Conservation (phyloP, 2,113 vertebrate species). For the Etheostoma cragini region DNA sequence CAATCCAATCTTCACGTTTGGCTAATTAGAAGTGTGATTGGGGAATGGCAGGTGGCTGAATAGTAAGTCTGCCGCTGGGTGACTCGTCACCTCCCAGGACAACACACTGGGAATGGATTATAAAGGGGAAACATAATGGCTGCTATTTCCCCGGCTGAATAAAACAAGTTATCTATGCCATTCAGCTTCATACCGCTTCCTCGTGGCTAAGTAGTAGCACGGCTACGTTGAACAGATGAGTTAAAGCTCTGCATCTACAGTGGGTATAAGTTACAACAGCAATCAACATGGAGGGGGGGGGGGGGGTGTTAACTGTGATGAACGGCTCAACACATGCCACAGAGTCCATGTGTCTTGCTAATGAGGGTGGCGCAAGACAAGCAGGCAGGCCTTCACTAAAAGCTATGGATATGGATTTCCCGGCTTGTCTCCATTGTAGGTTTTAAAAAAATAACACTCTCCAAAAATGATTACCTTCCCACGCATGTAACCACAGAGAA, state of each 20-base stretch:
- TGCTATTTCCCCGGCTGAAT: slow-evolving; percentile 20
- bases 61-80: slow-evolving; percentile 14
- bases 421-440: slow-evolving; percentile 33
- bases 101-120: slow-evolving; percentile 43
- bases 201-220: not conserved
- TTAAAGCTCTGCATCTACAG: slow-evolving; percentile 34
- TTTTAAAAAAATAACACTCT: slow-evolving; percentile 25
- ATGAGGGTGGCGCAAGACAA: slow-evolving; percentile 57
- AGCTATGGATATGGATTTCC: slow-evolving; percentile 55
- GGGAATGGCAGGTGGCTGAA: slow-evolving; percentile 51
- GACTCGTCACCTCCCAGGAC: slow-evolving; percentile 24
- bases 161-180: slow-evolving; percentile 13
- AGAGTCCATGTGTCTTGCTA: slow-evolving; percentile 61
- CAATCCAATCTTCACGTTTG: slow-evolving; percentile 53
- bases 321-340: slow-evolving; percentile 37
- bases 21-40: slow-evolving; percentile 68
- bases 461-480: slow-evolving; percentile 27
- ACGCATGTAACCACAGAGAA: not conserved
- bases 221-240: slow-evolving; percentile 28
- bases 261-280: slow-evolving; percentile 48
- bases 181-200: slow-evolving; percentile 18
- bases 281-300: slow-evolving; percentile 39
- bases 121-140: slow-evolving; percentile 40
- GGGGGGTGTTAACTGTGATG: slow-evolving; percentile 57
- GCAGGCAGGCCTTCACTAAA: slow-evolving; percentile 27